These are phyloP conservation scores for Tetraneura akinire DNA, from an alignment of 1,140 invertebrate species.

Conservation along the genomic window DNA sequence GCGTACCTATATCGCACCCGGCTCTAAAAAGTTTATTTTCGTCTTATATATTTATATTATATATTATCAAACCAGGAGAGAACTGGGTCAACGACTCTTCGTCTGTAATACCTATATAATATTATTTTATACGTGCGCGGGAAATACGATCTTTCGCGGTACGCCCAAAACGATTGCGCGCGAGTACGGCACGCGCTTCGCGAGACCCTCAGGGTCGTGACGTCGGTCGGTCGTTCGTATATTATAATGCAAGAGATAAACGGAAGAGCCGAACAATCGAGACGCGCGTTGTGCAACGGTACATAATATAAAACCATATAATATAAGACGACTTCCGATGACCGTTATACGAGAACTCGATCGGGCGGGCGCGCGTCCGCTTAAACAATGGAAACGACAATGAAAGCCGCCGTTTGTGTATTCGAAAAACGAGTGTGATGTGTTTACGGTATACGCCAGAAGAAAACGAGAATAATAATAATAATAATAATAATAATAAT, in stretches of 20 bases:
- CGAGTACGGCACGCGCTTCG: conserved; percentile 27
- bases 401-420: background rate
- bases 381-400: conserved; percentile 26
- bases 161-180: conserved; percentile 39
- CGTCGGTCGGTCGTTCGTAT: no score
- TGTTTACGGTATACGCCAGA: background rate
- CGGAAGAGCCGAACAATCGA: conserved; percentile 51
- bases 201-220: background rate
- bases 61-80: background rate
- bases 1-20: background rate
- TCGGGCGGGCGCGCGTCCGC: background rate
- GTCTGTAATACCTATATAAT: background rate
- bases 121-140: background rate
- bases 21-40: background rate
- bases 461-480: conserved; percentile 46
- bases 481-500: no score
- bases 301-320: no score
- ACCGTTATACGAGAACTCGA: conserved; percentile 20
- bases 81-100: conserved; percentile 13
- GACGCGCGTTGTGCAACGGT: conserved; percentile 39
- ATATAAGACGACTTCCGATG: conserved; percentile 49
- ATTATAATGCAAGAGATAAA: conserved; percentile 40
- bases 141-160: conserved; percentile 32
- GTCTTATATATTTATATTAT: no score
- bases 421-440: background rate